Conservation (phyloP, 2,797 vertebrate species). For the Acrossocheilus fasciatus region DNA sequence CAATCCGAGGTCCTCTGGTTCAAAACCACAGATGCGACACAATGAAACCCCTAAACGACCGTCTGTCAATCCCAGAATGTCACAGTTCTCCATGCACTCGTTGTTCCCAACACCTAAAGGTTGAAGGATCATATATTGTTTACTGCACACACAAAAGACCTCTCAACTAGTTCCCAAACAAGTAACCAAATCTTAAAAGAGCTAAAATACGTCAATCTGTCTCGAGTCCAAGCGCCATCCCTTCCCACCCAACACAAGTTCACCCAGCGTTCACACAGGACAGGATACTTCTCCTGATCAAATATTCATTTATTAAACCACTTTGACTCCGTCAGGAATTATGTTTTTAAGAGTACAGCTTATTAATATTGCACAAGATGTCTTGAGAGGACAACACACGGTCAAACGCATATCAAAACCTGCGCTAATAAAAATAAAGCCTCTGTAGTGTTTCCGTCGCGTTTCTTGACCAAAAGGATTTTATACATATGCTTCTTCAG, state of each 20-base stretch:
- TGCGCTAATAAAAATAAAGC: neutral
- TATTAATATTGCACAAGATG: slow-evolving; percentile 20
- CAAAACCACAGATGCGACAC: slow-evolving; percentile 30
- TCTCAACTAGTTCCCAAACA: slow-evolving; percentile 54
- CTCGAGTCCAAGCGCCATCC: neutral
- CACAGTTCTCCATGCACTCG: neutral
- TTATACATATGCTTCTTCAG: neutral
- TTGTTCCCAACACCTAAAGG: slow-evolving; percentile 26
- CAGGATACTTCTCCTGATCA: neutral
- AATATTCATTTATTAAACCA: slow-evolving; percentile 49
- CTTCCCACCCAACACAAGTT: neutral
- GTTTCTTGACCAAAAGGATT: neutral
- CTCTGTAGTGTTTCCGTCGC: neutral
- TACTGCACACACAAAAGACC: slow-evolving; percentile 37
- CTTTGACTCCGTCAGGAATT: neutral
- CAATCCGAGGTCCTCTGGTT: slow-evolving; percentile 1
- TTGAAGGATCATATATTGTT: slow-evolving; percentile 41
- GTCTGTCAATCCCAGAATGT: neutral
- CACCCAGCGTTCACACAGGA: slow-evolving; percentile 30
- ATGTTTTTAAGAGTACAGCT: slow-evolving; percentile 22
- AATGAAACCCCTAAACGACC: neutral
- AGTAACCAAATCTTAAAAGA: slow-evolving; percentile 34
- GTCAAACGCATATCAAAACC: neutral
- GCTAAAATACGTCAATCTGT: slow-evolving; percentile 37
- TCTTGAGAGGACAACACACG: neutral